Conservation (phyloP, 2,113 vertebrate genomes). For the Dicaeum eximium region DNA sequence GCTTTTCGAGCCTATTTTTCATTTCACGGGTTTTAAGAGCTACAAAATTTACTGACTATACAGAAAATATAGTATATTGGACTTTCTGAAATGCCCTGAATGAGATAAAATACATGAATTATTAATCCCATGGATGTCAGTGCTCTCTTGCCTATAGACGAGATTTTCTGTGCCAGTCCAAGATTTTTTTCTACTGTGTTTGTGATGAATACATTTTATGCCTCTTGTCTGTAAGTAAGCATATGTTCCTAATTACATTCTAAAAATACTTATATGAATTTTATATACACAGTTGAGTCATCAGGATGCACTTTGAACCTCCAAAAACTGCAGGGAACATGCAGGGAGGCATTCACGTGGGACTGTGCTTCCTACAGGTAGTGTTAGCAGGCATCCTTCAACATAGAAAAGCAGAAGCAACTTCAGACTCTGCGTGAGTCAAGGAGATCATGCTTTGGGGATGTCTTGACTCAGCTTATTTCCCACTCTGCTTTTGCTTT, state of each 20-base stretch:
- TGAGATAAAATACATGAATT: slow-evolving; percentile 73
- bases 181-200: neutral
- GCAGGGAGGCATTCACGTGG: neutral
- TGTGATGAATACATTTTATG: neutral
- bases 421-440: neutral
- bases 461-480: neutral
- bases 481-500: neutral
- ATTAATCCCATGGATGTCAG: slow-evolving; percentile 67
- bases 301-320: neutral
- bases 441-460: accelerated
- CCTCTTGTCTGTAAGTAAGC: neutral
- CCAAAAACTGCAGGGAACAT: neutral
- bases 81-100: slow-evolving; percentile 64
- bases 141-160: slow-evolving; percentile 21
- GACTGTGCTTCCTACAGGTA: neutral
- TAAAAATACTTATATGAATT: neutral
- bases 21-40: slow-evolving; percentile 71
- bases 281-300: neutral
- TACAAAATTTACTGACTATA: slow-evolving; percentile 75
- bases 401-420: neutral
- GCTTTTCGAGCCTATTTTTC: slow-evolving; percentile 72
- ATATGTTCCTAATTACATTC: neutral
- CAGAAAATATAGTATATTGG: slow-evolving; percentile 72
- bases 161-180: slow-evolving; percentile 23
- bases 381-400: neutral